These are phyloP conservation scores for Drosophila sechellia DNA, from an alignment of 1,140 invertebrate species.

Conservation along the genomic window DNA sequence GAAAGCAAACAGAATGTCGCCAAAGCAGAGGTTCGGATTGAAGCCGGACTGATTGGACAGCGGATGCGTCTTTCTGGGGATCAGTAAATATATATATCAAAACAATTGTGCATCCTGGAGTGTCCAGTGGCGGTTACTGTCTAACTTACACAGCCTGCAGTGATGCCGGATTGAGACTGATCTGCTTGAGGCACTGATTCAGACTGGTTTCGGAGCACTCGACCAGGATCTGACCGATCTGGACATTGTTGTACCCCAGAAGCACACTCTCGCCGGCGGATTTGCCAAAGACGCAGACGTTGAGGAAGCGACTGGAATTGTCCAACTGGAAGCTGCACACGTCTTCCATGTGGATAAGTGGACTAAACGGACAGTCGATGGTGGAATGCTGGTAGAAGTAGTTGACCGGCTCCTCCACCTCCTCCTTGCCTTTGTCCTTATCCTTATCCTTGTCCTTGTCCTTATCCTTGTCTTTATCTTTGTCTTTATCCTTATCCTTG, in stretches of 20 bases:
- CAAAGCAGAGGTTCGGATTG: constrained; percentile 94
- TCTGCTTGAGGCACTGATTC: constrained; percentile 91
- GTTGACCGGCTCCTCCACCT: constrained; percentile 35
- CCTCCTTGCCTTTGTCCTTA: constrained; percentile 27
- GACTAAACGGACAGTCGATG: constrained; percentile 86
- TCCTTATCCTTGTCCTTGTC: constrained; percentile 36
- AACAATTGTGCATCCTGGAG: neutral
- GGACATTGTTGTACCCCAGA: constrained; percentile 92
- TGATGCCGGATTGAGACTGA: constrained; percentile 89
- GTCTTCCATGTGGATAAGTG: constrained; percentile 89
- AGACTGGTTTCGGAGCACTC: constrained; percentile 93
- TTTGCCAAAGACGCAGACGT: constrained; percentile 91
- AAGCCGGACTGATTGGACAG: constrained; percentile 92
- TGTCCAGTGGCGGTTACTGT: too few relatives aligned
- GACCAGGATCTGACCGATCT: constrained; percentile 89
- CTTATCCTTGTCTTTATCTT: constrained; percentile 41
- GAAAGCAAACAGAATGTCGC: constrained; percentile 94
- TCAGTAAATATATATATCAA: neutral
- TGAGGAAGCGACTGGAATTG: constrained; percentile 90
- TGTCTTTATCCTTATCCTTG: constrained; percentile 16
- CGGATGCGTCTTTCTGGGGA: constrained; percentile 85
- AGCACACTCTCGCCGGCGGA: constrained; percentile 87
- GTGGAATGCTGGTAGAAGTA: constrained; percentile 82
- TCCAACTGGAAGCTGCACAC: constrained; percentile 89
- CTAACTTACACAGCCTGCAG: constrained; percentile 86